phyloP scores from a whole-genome alignment of 1,140 invertebrate species.

The Drosophila pruinosa region DNA sequence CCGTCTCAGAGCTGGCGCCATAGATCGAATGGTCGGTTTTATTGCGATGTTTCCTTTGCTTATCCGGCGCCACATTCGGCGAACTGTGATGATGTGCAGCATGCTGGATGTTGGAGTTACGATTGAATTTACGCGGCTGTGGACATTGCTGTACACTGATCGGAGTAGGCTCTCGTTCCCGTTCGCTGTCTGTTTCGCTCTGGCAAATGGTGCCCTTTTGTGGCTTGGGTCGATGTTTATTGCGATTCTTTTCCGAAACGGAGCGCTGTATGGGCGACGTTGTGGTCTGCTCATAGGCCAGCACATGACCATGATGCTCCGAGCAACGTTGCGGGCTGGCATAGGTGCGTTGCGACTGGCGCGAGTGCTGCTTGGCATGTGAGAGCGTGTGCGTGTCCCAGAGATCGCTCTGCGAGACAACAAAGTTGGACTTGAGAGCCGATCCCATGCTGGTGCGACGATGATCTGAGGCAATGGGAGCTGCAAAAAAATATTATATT shows the following conservation, averaged over 20 bases:
- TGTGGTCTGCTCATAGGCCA: conserved; percentile 69
- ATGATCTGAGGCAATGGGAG: conserved; percentile 72
- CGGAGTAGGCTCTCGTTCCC: conserved; percentile 82
- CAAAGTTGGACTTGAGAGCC: conserved; percentile 85
- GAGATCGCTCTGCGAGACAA: conserved; percentile 86
- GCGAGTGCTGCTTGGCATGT: conserved; percentile 84
- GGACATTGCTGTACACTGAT: conserved; percentile 55
- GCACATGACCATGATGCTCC: conserved; percentile 75
- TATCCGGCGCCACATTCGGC: conserved; percentile 80
- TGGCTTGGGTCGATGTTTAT: conserved; percentile 83
- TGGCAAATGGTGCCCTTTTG: conserved; percentile 84
- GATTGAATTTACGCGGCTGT: conserved; percentile 68
- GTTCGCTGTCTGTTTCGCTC: conserved; percentile 83
- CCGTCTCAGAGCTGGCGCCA: conserved; percentile 92
- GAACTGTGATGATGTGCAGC: conserved; percentile 82
- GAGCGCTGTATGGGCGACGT: conserved; percentile 85
- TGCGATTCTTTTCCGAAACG: conserved; percentile 85
- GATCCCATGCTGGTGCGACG: conserved; percentile 79
- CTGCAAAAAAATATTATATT: conserved; percentile 18
- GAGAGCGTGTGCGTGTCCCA: conserved; percentile 86
- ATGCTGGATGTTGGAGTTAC: conserved; percentile 76
- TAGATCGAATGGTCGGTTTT: conserved; percentile 85
- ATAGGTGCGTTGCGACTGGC: conserved; percentile 82
- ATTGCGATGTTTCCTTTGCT: conserved; percentile 74
- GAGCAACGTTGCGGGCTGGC: conserved; percentile 78